These are phyloP conservation scores for Ganaspis brasiliensis DNA, from an alignment of 2,888 invertebrate genomes.

Conservation along the genomic window DNA sequence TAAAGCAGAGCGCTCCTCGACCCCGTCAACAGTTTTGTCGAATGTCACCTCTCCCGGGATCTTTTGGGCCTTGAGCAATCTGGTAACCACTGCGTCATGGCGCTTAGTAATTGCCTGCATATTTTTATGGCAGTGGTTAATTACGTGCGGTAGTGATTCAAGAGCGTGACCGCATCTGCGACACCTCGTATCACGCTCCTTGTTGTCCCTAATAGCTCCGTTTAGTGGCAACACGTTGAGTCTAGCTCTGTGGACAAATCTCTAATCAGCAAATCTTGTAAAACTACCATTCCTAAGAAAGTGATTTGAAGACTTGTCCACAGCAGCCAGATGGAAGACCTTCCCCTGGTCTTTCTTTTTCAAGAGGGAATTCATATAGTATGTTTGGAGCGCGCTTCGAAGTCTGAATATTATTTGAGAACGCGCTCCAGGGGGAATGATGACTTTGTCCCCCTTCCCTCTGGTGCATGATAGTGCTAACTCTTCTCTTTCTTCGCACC, in stretches of 20 bases:
- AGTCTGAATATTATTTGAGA: slow-evolving; percentile 19
- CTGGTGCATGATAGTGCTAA: slow-evolving; percentile 47
- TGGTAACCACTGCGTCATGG: neutral
- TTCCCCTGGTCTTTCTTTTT: slow-evolving; percentile 69
- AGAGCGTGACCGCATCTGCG: slow-evolving; percentile 50
- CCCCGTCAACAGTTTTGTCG: neutral
- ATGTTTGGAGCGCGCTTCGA: slow-evolving; percentile 11
- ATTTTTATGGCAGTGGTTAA: neutral
- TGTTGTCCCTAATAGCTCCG: neutral
- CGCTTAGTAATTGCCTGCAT: neutral
- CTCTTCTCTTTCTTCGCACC: slow-evolving; percentile 50
- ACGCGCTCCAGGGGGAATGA: slow-evolving; percentile 56
- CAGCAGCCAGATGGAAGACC: slow-evolving; percentile 58
- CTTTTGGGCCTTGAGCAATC: neutral
- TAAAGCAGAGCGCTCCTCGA: neutral
- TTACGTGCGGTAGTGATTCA: neutral
- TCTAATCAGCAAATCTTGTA: slow-evolving; percentile 76
- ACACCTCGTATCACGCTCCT: slow-evolving; percentile 48
- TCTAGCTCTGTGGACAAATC: slow-evolving; percentile 75
- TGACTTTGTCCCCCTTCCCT: slow-evolving; percentile 38
- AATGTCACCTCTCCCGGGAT: neutral
- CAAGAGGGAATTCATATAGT: slow-evolving; percentile 41
- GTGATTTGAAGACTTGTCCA: slow-evolving; percentile 64
- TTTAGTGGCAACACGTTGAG: slow-evolving; percentile 57
- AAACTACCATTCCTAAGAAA: slow-evolving; percentile 65